A percentile compares a stretch with the other conserved stretches of the same genome.
phyloP scores from a whole-genome alignment of 2,113 vertebrate genomes.

The Anas platyrhynchos region DNA sequence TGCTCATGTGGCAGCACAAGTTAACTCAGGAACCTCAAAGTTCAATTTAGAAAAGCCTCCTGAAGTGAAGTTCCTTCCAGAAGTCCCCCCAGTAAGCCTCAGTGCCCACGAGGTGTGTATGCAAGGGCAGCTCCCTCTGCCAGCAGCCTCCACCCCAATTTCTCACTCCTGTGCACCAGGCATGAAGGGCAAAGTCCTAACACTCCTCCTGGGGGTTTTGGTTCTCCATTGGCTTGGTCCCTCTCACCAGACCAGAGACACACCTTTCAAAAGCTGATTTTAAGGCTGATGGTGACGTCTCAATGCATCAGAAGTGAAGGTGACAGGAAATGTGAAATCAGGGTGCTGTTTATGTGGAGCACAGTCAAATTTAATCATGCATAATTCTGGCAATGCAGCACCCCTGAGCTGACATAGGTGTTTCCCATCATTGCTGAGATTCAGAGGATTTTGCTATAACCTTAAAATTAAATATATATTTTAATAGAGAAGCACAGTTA shows the following conservation, averaged over 20 bases:
- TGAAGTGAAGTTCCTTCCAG: not conserved
- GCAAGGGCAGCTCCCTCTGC: not conserved
- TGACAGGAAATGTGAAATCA: not conserved
- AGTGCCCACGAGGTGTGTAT: rapidly evolving
- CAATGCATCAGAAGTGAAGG: not conserved
- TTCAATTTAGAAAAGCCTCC: not conserved
- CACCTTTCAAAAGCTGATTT: not conserved
- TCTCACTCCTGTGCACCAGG: not conserved
- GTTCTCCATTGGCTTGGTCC: not conserved
- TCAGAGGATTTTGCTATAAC: not conserved
- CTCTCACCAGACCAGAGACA: not conserved
- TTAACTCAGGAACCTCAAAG: not conserved
- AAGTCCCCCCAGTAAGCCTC: not conserved
- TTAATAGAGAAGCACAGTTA: not conserved
- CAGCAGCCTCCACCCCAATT: not conserved
- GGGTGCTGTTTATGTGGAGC: not conserved
- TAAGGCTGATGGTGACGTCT: not conserved
- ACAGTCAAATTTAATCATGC: not conserved
- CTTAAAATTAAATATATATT: not conserved
- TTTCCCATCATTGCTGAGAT: not conserved
- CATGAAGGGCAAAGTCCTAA: not conserved
- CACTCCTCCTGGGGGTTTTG: not conserved
- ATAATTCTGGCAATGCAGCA: not conserved
- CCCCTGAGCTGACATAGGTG: rapidly evolving
- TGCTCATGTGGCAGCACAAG: not conserved